Conservation (phyloP, 1,140 invertebrate species). For the Temnothorax nylanderi region DNA sequence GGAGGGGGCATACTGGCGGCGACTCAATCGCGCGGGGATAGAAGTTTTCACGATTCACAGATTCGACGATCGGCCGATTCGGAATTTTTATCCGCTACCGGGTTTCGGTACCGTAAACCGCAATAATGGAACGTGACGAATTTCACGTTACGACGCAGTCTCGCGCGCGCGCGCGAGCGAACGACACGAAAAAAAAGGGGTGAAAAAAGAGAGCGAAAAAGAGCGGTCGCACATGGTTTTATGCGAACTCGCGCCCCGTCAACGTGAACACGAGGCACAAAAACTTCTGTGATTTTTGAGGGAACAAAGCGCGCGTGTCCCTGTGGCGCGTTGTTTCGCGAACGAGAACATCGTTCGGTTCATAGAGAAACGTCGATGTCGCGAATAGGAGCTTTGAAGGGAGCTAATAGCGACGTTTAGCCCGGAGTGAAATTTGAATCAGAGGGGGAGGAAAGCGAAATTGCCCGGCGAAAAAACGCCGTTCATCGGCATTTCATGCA, state of each 20-base stretch:
- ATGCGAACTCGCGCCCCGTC: conserved; percentile 24
- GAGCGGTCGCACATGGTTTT: conserved; percentile 29
- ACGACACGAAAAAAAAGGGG: conserved; percentile 2
- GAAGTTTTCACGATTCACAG: conserved; percentile 32
- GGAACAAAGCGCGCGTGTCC: conserved; percentile 41
- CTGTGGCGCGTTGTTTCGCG: conserved; percentile 18
- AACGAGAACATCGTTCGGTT: conserved; percentile 43
- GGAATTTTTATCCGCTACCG: conserved; percentile 35
- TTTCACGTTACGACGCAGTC: conserved; percentile 36
- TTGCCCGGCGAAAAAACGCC: conserved; percentile 46
- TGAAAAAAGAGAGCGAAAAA: conserved; percentile 17
- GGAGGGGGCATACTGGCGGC: background rate
- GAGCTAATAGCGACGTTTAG: conserved; percentile 52
- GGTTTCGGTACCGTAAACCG: conserved; percentile 30
- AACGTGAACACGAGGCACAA: conserved; percentile 36
- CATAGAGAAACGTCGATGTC: conserved; percentile 52
- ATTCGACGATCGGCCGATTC: conserved; percentile 18
- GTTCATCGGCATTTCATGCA: conserved; percentile 37
- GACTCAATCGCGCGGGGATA: conserved; percentile 31
- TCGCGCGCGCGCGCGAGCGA: background rate
- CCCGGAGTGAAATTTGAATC: conserved; percentile 43
- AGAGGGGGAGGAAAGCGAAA: conserved; percentile 10
- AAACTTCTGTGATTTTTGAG: conserved; percentile 58
- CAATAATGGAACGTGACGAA: conserved; percentile 58
- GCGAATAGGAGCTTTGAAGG: conserved; percentile 47